phyloP scores from a whole-genome alignment of 2,113 vertebrate genomes.

The Marmota flaviventris region DNA sequence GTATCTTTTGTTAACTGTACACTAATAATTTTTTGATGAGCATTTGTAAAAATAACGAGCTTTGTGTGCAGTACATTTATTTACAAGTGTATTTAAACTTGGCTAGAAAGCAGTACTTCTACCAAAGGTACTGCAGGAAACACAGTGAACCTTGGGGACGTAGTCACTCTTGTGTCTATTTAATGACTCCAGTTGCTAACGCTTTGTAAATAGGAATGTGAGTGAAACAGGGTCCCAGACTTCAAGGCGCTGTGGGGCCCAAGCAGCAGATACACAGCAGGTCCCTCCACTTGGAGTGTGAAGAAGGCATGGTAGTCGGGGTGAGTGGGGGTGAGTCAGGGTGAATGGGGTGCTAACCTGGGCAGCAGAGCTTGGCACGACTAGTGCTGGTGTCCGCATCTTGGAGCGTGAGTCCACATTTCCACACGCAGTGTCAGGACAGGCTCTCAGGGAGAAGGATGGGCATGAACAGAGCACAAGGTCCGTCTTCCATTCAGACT shows the following conservation, averaged over 20 bases:
- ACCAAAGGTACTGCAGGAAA: too few species aligned
- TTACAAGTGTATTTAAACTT: neutral
- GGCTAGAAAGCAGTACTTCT: neutral
- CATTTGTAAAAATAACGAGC: neutral
- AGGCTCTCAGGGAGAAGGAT: neutral
- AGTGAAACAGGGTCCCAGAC: neutral
- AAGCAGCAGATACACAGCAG: too few species aligned
- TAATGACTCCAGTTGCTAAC: neutral
- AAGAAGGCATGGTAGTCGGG: too few species aligned
- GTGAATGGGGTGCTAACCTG: too few species aligned
- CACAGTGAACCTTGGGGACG: neutral
- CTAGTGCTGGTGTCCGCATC: accelerated
- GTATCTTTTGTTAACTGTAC: neutral
- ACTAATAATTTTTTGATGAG: neutral
- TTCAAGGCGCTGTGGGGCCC: neutral
- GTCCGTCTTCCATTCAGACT: neutral
- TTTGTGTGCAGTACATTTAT: neutral
- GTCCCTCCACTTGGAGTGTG: too few species aligned
- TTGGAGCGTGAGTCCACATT: neutral
- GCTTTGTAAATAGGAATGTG: neutral
- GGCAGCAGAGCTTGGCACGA: too few species aligned
- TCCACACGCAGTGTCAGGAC: neutral
- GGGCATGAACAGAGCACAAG: neutral
- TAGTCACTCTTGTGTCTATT: neutral
- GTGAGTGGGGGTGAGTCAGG: too few species aligned